Percentiles rank a stretch among this genome's conserved stretches.
Evolutionary conservation across 2,113 vertebrate genomes (phyloP).

Genomic region (Paramisgurnus dabryanus): DNA sequence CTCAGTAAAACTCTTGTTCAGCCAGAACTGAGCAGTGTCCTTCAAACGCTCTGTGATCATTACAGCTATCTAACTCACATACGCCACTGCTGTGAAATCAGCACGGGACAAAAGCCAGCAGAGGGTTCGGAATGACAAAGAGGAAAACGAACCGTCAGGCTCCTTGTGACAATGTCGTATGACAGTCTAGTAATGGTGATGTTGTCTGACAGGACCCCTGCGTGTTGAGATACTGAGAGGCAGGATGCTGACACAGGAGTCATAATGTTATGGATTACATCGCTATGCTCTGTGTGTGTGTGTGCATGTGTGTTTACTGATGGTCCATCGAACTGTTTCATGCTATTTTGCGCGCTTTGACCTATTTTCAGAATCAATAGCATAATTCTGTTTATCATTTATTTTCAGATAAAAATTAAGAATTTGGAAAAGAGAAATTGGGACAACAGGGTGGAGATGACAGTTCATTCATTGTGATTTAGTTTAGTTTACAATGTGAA

Average conservation of each 20-base stretch:
- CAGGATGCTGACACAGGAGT: conserved; percentile 30
- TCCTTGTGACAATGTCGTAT: conserved; percentile 39
- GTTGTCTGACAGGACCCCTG: conserved; percentile 25
- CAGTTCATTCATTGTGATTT: background rate
- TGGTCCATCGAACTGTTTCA: conserved; percentile 1
- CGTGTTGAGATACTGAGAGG: conserved; percentile 27
- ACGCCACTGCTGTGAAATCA: conserved; percentile 23
- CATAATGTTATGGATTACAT: conserved; percentile 26
- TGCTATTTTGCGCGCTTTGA: background rate
- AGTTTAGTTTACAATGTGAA: background rate
- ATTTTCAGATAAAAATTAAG: background rate
- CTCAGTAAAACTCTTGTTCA: background rate
- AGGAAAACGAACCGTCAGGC: conserved; percentile 42
- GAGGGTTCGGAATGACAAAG: conserved; percentile 51
- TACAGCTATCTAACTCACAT: conserved; percentile 21
- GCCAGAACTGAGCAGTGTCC: conserved; percentile 11
- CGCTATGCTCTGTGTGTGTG: background rate
- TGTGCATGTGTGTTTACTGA: conserved; percentile 3
- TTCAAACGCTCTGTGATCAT: conserved; percentile 33
- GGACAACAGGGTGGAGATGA: background rate
- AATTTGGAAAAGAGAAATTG: background rate
- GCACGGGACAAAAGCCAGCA: conserved; percentile 57
- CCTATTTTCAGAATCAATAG: conserved; percentile 17
- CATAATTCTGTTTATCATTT: conserved; percentile 1
- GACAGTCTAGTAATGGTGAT: conserved; percentile 40